Conservation (phyloP, 1,140 invertebrate genomes). For the Arctopsyche grandis region DNA sequence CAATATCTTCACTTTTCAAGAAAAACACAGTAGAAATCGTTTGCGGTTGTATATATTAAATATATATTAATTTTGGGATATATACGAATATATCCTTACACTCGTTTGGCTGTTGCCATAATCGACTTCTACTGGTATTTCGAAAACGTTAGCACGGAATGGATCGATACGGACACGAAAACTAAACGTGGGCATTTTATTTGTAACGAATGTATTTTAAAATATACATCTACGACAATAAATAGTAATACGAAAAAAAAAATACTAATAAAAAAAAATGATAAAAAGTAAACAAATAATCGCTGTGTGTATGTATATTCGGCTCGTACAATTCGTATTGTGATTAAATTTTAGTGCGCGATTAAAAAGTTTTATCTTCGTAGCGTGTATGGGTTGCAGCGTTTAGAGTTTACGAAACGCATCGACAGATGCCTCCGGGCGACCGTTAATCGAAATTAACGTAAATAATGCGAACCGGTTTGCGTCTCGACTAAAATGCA, state of each 20-base stretch:
- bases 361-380: neutral
- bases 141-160: neutral
- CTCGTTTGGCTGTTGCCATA: neutral
- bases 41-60: no score
- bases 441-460: slow-evolving; percentile 5
- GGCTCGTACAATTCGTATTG: no score
- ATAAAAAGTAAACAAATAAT: neutral
- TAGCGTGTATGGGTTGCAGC: neutral
- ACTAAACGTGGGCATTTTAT: neutral
- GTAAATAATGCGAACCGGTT: slow-evolving; percentile 18
- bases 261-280: neutral
- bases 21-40: slow-evolving; percentile 17
- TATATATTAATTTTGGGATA: no score
- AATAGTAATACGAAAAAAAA: neutral
- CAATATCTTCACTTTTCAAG: neutral
- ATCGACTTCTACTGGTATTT: slow-evolving; percentile 18
- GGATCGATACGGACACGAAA: slow-evolving; percentile 14
- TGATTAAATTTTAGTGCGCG: neutral
- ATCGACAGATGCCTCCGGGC: slow-evolving; percentile 22
- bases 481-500: slow-evolving; percentile 10
- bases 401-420: neutral
- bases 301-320: neutral
- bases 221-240: neutral
- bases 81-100: no score
- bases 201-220: neutral